Evolutionary conservation across 2,888 invertebrate genomes (phyloP), one percentile per base, ranked within the genome.

Genomic region (Tinea semifulvella): DNA sequence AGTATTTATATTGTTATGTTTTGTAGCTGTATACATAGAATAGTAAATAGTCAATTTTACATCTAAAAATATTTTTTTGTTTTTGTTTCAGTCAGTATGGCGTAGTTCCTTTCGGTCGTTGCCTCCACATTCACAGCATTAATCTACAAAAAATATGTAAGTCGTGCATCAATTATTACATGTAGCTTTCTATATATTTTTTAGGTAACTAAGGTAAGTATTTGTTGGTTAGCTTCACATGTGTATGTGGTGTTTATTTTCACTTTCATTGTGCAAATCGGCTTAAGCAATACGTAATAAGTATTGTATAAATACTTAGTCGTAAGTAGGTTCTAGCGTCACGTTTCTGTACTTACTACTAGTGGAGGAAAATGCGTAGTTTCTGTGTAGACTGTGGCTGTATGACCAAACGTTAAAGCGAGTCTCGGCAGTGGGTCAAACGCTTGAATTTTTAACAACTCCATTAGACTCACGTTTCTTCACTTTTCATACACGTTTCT

Each of bases 381-480:
- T 31, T 31, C 14, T 14, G 2, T 13, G 13, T 31, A 2, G 13
- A 3, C 11, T 31, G 13, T 7, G 31, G 22, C n/a, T n/a, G n/a
- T n/a, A n/a, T n/a, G n/a, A n/a, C n/a, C n/a, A n/a, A n/a, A n/a
- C n/a, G n/a, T n/a, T n/a, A 31, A 46, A 44, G 46, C 46, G 44
- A 43, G 39, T 38, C 42, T 40, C 40, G 46, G 26, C 36, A 74
- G 58, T 74, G 56, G 74, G 76, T 74, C 77, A 74, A 51, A 54
- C 61, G 65, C 73, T 75, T 79, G 77, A 75, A 80, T 77, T 68
- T 74, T 77, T 79, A 72, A 79, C 60, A 60, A 68, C 60, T 63
- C 68, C 58, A 76, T 80, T 72, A 77, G 64, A 54, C 56, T 54
- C 48, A 55, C 54, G 53, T 52, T 57, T 48, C 51, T 49, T 56